phyloP scores from a whole-genome alignment of 2,797 vertebrate species.

The Protosalanx chinensis region DNA sequence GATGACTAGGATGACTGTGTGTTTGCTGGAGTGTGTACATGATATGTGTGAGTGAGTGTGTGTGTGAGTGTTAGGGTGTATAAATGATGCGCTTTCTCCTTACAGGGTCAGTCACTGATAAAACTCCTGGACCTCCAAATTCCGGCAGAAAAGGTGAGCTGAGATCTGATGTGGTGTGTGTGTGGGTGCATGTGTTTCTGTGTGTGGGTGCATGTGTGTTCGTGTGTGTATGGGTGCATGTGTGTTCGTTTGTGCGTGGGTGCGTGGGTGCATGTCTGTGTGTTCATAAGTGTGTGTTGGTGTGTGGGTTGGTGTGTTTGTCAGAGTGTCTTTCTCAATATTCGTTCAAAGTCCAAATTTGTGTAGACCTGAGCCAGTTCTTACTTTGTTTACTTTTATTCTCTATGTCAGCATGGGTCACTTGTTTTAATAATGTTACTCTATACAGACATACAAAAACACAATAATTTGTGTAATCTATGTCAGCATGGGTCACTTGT shows the following conservation, averaged over 20 bases:
- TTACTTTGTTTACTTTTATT: neutral
- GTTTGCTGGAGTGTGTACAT: neutral
- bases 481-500: neutral
- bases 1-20: neutral
- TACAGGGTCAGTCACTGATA: slow-evolving; percentile 95
- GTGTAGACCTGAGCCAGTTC: slow-evolving; percentile 24
- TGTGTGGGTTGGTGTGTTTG: slow-evolving; percentile 7
- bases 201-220: slow-evolving; percentile 33
- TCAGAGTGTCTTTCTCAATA: slow-evolving; percentile 3
- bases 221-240: no score
- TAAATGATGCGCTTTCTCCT: slow-evolving; percentile 37
- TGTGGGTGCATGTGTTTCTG: slow-evolving; percentile 12
- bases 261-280: neutral
- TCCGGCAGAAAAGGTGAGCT: slow-evolving; percentile 97
- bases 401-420: neutral
- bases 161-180: slow-evolving; percentile 55
- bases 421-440: neutral
- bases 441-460: neutral
- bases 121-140: slow-evolving; percentile 87
- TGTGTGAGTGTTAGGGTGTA: slow-evolving; percentile 11
- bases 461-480: neutral
- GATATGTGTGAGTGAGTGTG: neutral
- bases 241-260: no score
- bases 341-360: slow-evolving; percentile 48
- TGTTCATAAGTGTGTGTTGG: slow-evolving; percentile 11